phyloP scores from a whole-genome alignment of 2,113 vertebrate species.

The Corythornis madagascariensis region DNA sequence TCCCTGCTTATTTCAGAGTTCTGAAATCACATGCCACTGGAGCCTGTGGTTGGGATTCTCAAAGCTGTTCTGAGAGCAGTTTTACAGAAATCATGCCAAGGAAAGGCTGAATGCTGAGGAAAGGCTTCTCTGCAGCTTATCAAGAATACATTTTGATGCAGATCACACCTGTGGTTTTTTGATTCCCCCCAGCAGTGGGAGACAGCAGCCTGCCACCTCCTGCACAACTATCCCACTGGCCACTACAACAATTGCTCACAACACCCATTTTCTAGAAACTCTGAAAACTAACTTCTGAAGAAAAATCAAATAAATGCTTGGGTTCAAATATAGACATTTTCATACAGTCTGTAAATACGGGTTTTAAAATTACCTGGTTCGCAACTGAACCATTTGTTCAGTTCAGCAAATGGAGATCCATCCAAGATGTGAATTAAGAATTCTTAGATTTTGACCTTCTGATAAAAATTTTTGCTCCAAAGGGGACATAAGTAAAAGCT shows the following conservation, averaged over 20 bases:
- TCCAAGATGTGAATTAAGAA: constrained; percentile 3
- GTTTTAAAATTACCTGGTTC: background rate
- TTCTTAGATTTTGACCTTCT: constrained; percentile 3
- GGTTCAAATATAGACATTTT: background rate
- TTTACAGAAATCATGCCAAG: background rate
- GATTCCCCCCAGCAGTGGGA: background rate
- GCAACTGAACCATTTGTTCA: background rate
- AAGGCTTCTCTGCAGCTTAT: background rate
- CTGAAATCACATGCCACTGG: background rate
- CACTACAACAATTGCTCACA: background rate
- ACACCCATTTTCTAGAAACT: background rate
- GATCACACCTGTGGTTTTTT: background rate
- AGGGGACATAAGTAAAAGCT: constrained; percentile 2
- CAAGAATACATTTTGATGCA: background rate
- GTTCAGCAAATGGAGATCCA: background rate
- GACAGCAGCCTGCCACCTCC: background rate
- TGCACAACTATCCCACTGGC: background rate
- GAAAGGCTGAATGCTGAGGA: background rate
- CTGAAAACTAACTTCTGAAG: background rate
- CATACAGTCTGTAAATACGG: background rate
- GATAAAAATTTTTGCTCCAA: background rate
- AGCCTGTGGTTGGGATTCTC: background rate
- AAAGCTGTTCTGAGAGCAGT: background rate
- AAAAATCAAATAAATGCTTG: background rate
- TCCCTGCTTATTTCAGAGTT: background rate